A percentile compares a stretch with the other conserved stretches of the same genome.
These are phyloP conservation scores for Parnassius smintheus DNA, from an alignment of 2,888 invertebrate species.

Conservation along the genomic window DNA sequence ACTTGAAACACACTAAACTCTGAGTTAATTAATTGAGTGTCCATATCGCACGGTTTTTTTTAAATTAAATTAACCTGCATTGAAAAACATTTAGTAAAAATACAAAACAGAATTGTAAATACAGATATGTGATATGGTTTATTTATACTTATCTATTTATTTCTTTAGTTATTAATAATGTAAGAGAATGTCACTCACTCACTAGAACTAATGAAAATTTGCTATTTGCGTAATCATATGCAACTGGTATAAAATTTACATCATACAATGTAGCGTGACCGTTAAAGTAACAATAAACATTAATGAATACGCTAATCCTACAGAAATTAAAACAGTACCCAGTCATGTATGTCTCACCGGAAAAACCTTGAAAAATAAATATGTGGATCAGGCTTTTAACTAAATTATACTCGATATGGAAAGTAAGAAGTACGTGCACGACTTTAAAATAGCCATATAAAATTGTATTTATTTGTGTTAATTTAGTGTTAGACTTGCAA, in stretches of 20 bases:
- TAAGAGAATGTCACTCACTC: neutral
- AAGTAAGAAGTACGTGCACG: too few relatives aligned
- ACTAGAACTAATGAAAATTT: neutral
- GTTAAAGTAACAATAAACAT: constrained; percentile 4
- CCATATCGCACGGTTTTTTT: constrained; percentile 1
- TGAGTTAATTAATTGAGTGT: constrained; percentile 43
- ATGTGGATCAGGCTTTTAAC: too few relatives aligned
- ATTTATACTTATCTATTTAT: constrained; percentile 9
- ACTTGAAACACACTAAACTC: constrained; percentile 31
- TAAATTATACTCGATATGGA: too few relatives aligned
- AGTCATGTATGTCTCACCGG: too few relatives aligned
- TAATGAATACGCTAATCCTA: neutral
- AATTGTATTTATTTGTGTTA: too few relatives aligned
- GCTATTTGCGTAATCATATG: constrained; percentile 15
- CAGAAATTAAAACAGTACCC: neutral
- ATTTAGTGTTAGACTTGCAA: too few relatives aligned
- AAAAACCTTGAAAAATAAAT: too few relatives aligned
- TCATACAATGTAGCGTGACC: constrained; percentile 16
- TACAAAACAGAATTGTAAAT: too few relatives aligned
- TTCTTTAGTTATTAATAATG: neutral
- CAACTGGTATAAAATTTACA: constrained; percentile 19
- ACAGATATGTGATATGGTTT: too few relatives aligned
- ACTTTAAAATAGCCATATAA: too few relatives aligned
- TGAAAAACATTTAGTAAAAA: too few relatives aligned
- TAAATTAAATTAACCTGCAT: too few relatives aligned